Evolutionary conservation across 2,888 invertebrate species (phyloP).

Genomic region (Melikaiella ostensackeni): DNA sequence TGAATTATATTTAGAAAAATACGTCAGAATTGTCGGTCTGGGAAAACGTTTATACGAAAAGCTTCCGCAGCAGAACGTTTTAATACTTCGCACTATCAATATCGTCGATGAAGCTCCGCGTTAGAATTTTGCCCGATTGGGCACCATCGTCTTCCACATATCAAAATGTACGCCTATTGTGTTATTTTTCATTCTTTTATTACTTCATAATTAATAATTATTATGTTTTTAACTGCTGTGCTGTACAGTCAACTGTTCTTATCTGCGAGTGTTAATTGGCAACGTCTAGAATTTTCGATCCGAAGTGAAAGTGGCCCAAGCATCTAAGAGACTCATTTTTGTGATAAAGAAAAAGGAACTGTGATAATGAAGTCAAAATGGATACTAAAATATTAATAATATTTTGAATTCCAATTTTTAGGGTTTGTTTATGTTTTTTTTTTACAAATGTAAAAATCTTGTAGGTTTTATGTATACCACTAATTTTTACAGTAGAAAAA

Average conservation of each 20-base stretch:
- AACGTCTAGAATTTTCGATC: not conserved
- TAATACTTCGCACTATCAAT: constrained; percentile 13
- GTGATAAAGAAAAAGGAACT: too few species aligned
- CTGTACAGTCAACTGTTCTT: not conserved
- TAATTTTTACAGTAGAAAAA: not conserved
- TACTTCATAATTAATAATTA: not conserved
- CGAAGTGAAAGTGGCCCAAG: not conserved
- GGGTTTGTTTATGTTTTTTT: too few species aligned
- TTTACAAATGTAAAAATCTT: too few species aligned
- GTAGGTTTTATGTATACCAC: not conserved
- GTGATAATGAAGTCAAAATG: too few species aligned
- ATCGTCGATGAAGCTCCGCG: constrained; percentile 42
- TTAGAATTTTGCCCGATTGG: constrained; percentile 45
- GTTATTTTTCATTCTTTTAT: not conserved
- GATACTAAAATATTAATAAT: too few species aligned
- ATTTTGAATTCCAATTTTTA: too few species aligned
- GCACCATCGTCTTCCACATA: constrained; percentile 38
- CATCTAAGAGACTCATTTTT: not conserved
- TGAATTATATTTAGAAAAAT: constrained; percentile 64
- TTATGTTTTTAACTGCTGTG: too few species aligned
- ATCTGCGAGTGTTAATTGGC: not conserved
- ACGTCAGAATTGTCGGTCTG: constrained; percentile 51
- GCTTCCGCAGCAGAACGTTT: constrained; percentile 18
- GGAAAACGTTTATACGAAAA: constrained; percentile 11
- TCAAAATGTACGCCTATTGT: constrained; percentile 9